These are phyloP conservation scores for Paratilapia polleni DNA, from an alignment of 2,113 vertebrate species.

Conservation along the genomic window DNA sequence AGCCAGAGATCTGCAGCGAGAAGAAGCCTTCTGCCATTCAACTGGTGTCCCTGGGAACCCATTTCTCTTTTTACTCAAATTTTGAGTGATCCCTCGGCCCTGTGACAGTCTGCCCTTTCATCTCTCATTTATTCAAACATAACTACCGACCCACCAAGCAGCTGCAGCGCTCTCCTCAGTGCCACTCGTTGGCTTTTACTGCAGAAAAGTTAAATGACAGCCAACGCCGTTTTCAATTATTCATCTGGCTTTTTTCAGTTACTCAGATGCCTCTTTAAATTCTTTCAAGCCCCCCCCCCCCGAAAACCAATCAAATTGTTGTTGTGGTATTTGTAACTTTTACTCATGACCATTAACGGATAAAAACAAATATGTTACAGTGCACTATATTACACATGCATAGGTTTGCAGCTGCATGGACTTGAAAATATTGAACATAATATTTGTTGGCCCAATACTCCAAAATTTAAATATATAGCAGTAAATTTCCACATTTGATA, in stretches of 20 bases:
- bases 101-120: conserved; percentile 43
- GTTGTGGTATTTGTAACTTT: not conserved
- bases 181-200: conserved; percentile 37
- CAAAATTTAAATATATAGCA: not conserved
- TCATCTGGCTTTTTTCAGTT: conserved; percentile 16
- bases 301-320: not conserved
- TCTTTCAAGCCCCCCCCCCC: not conserved
- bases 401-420: not conserved
- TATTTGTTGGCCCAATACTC: not conserved
- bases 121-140: conserved; percentile 46
- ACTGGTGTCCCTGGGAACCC: conserved; percentile 25
- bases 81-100: conserved; percentile 39
- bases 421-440: not conserved
- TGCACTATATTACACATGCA: not conserved
- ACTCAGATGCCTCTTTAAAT: not conserved
- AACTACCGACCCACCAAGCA: conserved; percentile 33
- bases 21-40: conserved; percentile 35
- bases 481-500: not conserved
- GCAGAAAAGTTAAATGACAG: conserved; percentile 35
- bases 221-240: conserved; percentile 26
- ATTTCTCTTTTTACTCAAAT: conserved; percentile 11
- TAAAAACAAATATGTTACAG: too few relatives aligned
- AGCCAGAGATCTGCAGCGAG: not conserved
- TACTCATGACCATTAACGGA: not conserved
- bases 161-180: conserved; percentile 37